Evolutionary conservation across 2,888 invertebrate species (phyloP).

Genomic region (Fragum whitleyi): DNA sequence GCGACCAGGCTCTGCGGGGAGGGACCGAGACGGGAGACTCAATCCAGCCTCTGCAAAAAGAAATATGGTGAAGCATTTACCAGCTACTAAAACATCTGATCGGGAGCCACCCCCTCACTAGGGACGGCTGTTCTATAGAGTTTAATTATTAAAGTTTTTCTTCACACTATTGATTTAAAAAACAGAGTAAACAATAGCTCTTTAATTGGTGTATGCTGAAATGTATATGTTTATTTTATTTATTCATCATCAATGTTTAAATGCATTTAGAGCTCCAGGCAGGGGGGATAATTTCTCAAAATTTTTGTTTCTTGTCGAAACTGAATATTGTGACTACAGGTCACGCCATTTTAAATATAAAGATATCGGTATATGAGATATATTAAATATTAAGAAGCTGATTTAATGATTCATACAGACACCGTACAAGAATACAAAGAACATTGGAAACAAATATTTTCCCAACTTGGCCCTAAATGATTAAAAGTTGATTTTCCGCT

Average conservation of each 20-base stretch:
- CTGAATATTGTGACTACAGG: too few species aligned
- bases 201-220: conserved; percentile 27
- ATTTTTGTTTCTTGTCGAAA: too few species aligned
- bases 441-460: too few species aligned
- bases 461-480: too few species aligned
- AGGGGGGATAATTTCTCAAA: too few species aligned
- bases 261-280: not conserved
- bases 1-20: conserved; percentile 66
- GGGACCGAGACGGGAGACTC: conserved; percentile 70
- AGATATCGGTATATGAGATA: too few species aligned
- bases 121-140: conserved; percentile 1
- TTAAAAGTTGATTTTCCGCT: too few species aligned
- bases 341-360: too few species aligned
- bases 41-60: conserved; percentile 81
- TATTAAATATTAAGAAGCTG: too few species aligned
- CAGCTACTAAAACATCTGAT: conserved; percentile 79
- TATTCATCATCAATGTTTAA: conserved; percentile 19
- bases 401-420: too few species aligned
- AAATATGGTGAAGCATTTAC: conserved; percentile 83
- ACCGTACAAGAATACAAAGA: too few species aligned
- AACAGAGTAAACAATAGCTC: conserved; percentile 14
- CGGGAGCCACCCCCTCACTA: conserved; percentile 82
- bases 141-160: conserved; percentile 9
- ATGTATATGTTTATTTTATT: conserved; percentile 20
- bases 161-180: conserved; percentile 12